Base-by-base conservation (phyloP, 2,888 invertebrate genomes). In the Cantharis rufa region DNA sequence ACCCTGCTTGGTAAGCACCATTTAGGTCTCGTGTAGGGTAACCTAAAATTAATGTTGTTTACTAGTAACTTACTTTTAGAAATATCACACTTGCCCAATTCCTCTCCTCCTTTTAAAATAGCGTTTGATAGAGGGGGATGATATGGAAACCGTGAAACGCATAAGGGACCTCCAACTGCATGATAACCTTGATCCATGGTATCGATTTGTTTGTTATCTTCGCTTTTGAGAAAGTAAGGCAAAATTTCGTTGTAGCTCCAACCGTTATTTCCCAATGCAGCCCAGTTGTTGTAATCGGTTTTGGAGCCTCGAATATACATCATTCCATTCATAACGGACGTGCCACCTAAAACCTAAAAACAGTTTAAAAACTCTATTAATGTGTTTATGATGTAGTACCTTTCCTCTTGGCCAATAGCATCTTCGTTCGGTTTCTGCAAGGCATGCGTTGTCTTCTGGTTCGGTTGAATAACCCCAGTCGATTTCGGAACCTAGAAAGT, bases 241-340 rank as follows among this genome's bases (percentile, higher is more conserved):
- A 98, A 90, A 3, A 97, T 95, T 63, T 97, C 96, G 69, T 95
- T 92, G 88, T 94, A 98, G 27, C 93, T 91, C 98, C 98, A 98
- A 70, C 96, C 97, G 11, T 93, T 91, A 87, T 95, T 96, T 10
- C 98, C 98, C 77, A 93, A 90, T 0, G 91, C 92, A 0, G 94
- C 95, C 98, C 97, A 98, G 78, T 92, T 91, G 86, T 98, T 96
- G 88, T 93, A 98, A 88, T 98, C 98, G 78, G 92, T 92, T 21
- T 94, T 92, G 75, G 96, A 93, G 0, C 98, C 98, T 24, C 98
- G 91, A 81, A 98, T 95, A 88, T 98, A 98, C 92, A 95, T 97
- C 98, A 98, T 98, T 18, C 98, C 98, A 88, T 98, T 98, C 90
- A 98, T 92, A 0, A 96, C 96, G 15, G 97, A 97, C 0, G 96